Evolutionary conservation across 2,797 vertebrate genomes (phyloP).

Genomic region (Sebastes hubbsi): DNA sequence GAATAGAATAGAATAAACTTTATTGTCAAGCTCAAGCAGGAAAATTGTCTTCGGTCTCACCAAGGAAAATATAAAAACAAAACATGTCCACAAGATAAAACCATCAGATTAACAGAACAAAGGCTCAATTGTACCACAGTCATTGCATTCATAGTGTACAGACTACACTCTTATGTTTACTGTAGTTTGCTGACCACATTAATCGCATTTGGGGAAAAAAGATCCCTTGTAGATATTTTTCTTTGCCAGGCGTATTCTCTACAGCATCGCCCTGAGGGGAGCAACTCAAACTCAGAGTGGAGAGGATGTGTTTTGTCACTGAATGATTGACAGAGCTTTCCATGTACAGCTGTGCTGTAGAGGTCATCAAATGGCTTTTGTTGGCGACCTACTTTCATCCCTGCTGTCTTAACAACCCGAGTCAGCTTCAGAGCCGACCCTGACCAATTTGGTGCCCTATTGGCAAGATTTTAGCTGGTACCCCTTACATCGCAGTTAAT

Average conservation of each 20-base stretch:
- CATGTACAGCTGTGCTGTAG: neutral
- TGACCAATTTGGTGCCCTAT: too few species aligned
- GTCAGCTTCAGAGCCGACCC: neutral
- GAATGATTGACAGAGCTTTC: neutral
- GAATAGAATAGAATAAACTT: neutral
- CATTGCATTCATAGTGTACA: neutral
- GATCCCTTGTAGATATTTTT: neutral
- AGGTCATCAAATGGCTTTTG: neutral
- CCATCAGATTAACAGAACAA: too few species aligned
- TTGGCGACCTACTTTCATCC: neutral
- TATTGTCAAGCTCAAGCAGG: rapidly evolving
- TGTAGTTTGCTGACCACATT: neutral
- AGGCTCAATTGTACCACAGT: neutral
- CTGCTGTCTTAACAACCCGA: neutral
- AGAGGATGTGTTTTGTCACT: neutral
- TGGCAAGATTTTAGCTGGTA: too few species aligned
- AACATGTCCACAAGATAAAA: too few species aligned
- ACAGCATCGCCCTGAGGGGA: neutral
- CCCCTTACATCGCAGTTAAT: too few species aligned
- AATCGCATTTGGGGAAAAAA: neutral
- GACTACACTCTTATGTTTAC: neutral
- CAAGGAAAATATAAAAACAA: too few species aligned
- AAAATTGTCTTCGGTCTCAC: neutral
- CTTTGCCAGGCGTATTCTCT: neutral
- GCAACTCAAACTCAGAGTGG: neutral